Base-by-base conservation (phyloP, 2,113 vertebrate genomes). In the Chloropsis cyanopogon region DNA sequence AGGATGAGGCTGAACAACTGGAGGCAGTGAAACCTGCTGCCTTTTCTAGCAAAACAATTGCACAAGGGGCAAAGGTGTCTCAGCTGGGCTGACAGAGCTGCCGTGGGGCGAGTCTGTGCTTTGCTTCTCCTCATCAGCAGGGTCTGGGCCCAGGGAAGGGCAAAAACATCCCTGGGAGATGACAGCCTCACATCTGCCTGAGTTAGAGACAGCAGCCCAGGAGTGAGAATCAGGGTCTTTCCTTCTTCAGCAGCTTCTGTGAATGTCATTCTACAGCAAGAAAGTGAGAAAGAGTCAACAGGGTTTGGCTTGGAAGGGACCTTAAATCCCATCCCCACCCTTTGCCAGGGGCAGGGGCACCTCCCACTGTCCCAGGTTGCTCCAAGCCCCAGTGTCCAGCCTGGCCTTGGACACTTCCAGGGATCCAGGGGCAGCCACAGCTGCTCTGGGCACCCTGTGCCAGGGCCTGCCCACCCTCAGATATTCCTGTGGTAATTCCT, bases 211-310 rank as follows among this genome's bases (percentile, higher is more conserved):
- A 68, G 73, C 65, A 44, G 41, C 52, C 24, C 53, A 46, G 69
- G 33, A 41, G 14, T 2, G 52, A 47, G 25, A 12, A 14, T 1
- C 0, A 0, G 31, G 29, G 22, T 20, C 47, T 50, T 20, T 18
- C 37, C 63, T 28, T 50, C 66, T 79, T 39, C 41, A 35, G 0
- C 63, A 73, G 35, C 29, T 70, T 17, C 39, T 80, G 41, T 0
- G 1, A 28, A 23, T 19, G 10, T 4, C 41, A 23, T 35, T 64
- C 29, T 26, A 0, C 3, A 18, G 37, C 31, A 31, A 25, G 24
- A 60, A 39, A 39, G 13, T 7, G 25, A 65, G 25, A 18, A 57
- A 60, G 42, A 33, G 44, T 33, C 83, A 35, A 21, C 21, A 42
- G 7, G 9, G 17, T 60, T 76, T 60, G 78, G 13, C 24, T 47